A percentile compares a stretch with the other conserved stretches of the same genome.
phyloP scores from a whole-genome alignment of 2,888 invertebrate species.

The Himalopsyche anomala region DNA sequence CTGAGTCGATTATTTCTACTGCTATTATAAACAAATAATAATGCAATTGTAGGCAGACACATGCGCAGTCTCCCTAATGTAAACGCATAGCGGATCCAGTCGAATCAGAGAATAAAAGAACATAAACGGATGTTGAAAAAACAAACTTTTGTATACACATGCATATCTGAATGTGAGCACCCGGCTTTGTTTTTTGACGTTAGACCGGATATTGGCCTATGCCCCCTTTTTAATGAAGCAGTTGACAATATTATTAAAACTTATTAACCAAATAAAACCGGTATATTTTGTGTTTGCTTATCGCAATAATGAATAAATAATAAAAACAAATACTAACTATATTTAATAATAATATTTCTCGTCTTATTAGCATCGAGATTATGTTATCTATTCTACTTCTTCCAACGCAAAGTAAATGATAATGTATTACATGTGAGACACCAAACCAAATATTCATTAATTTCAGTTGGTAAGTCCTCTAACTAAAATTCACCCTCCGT shows the following conservation, averaged over 20 bases:
- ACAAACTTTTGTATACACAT: constrained; percentile 51
- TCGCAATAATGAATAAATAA: not conserved
- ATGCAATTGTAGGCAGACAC: constrained; percentile 53
- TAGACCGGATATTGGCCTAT: constrained; percentile 59
- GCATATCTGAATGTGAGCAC: constrained; percentile 54
- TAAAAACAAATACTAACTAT: too few relatives aligned
- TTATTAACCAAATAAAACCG: constrained; percentile 1
- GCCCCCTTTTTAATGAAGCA: constrained; percentile 51
- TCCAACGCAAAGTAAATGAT: too few relatives aligned
- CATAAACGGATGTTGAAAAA: constrained; percentile 63
- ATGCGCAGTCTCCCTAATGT: constrained; percentile 42
- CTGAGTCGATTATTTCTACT: constrained; percentile 59
- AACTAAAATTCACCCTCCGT: too few relatives aligned
- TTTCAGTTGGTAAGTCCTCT: too few relatives aligned
- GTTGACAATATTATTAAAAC: constrained; percentile 60
- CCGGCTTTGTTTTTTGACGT: constrained; percentile 59
- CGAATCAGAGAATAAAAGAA: constrained; percentile 62
- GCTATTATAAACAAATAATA: constrained; percentile 59
- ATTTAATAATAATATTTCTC: too few relatives aligned
- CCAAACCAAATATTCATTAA: too few relatives aligned
- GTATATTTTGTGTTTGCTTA: not conserved
- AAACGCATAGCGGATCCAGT: constrained; percentile 46
- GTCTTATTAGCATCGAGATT: too few relatives aligned
- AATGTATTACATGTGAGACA: too few relatives aligned
- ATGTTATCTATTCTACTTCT: too few relatives aligned